Evolutionary conservation across 2,888 invertebrate genomes (phyloP).

Genomic region (Drosophila meridionalis): DNA sequence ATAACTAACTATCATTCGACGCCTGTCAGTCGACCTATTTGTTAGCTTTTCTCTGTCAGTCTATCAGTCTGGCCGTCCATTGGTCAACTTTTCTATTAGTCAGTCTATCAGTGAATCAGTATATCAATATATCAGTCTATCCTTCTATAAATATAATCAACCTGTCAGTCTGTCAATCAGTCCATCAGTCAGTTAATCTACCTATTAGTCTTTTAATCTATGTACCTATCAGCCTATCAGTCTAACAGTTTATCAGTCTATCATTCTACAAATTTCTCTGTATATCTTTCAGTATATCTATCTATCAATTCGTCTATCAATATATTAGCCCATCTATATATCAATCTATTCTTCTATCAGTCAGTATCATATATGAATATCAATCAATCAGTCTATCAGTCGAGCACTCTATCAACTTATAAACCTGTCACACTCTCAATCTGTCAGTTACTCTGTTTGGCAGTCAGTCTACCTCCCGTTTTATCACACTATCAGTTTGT

Average conservation of each 20-base stretch:
- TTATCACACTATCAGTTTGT: neutral
- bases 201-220: too few relatives aligned
- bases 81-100: neutral
- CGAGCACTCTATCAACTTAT: neutral
- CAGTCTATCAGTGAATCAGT: neutral
- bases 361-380: too few relatives aligned
- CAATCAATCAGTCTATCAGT: neutral
- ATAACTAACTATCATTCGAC: neutral
- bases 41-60: neutral
- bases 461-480: neutral
- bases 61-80: neutral
- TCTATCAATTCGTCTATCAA: neutral
- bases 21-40: neutral
- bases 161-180: neutral
- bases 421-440: neutral
- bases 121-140: neutral
- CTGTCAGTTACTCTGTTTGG: neutral
- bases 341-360: neutral
- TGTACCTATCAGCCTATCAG: neutral
- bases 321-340: neutral
- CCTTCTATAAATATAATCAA: too few relatives aligned
- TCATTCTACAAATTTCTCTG: neutral
- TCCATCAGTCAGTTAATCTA: neutral
- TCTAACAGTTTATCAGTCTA: neutral
- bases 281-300: neutral